Percentiles rank a stretch among this genome's conserved stretches.
phyloP scores from a whole-genome alignment of 2,113 vertebrate genomes.

The Rynchops niger region DNA sequence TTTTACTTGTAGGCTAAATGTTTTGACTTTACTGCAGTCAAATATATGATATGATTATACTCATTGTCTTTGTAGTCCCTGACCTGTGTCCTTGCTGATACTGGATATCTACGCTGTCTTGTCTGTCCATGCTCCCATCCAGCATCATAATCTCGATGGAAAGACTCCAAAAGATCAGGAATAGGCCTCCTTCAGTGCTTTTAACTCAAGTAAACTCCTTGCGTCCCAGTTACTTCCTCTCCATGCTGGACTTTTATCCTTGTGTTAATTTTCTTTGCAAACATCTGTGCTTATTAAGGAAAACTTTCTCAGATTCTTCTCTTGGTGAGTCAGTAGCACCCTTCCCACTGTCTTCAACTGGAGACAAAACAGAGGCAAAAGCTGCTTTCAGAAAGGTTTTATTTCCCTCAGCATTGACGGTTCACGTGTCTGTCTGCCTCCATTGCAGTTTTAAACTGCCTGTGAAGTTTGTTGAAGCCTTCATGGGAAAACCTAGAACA shows the following conservation, averaged over 20 bases:
- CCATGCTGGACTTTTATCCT: not conserved
- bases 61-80: not conserved
- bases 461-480: not conserved
- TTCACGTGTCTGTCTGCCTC: not conserved
- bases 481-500: not conserved
- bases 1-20: slow-evolving; percentile 20
- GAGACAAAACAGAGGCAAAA: not conserved
- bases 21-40: not conserved
- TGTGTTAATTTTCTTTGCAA: not conserved
- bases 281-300: not conserved
- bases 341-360: not conserved
- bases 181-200: not conserved
- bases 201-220: not conserved
- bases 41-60: not conserved
- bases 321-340: not conserved
- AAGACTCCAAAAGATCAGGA: not conserved
- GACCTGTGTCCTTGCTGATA: slow-evolving; percentile 1
- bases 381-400: not conserved
- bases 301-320: not conserved
- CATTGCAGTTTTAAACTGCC: not conserved
- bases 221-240: not conserved
- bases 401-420: not conserved
- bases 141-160: not conserved
- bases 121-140: not conserved
- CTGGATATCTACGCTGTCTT: not conserved